Percentiles rank a stretch among this genome's conserved stretches.
Conservation (phyloP, 1,140 invertebrate species). For the Caenorhabditis briggsae region DNA sequence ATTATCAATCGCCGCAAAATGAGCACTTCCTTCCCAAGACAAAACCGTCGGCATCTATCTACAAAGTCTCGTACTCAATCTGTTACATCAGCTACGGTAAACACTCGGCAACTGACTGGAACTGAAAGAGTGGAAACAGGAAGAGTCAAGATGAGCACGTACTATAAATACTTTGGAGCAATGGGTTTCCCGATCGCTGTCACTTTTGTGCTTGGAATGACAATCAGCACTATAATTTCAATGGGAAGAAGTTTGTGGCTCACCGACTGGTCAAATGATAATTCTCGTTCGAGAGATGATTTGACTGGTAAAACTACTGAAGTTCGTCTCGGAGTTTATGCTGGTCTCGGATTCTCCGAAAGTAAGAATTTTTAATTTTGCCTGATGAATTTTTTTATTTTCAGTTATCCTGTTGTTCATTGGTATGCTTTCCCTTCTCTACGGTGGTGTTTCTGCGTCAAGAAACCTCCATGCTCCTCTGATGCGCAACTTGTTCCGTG, state of each 20-base stretch:
- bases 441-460: slow-evolving; percentile 82
- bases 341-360: slow-evolving; percentile 73
- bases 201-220: slow-evolving; percentile 73
- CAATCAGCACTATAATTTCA: slow-evolving; percentile 70
- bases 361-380: slow-evolving; percentile 58
- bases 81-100: slow-evolving; percentile 45
- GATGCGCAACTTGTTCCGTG: slow-evolving; percentile 84
- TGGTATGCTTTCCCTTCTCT: slow-evolving; percentile 71
- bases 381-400: background rate
- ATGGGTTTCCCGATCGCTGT: slow-evolving; percentile 72
- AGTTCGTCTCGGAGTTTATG: slow-evolving; percentile 73
- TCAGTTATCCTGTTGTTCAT: slow-evolving; percentile 70
- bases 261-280: slow-evolving; percentile 74
- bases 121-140: slow-evolving; percentile 75
- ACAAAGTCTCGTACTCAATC: slow-evolving; percentile 14
- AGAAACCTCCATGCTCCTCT: slow-evolving; percentile 85
- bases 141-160: slow-evolving; percentile 71
- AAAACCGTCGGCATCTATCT: background rate
- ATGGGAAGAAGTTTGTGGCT: slow-evolving; percentile 76
- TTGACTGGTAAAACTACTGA: slow-evolving; percentile 58
- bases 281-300: slow-evolving; percentile 44
- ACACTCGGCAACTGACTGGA: slow-evolving; percentile 64
- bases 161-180: slow-evolving; percentile 72
- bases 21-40: slow-evolving; percentile 59
- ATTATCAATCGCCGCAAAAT: slow-evolving; percentile 66